Base-by-base conservation (phyloP, 1,140 invertebrate species). In the Ceratosolen solmsi region DNA sequence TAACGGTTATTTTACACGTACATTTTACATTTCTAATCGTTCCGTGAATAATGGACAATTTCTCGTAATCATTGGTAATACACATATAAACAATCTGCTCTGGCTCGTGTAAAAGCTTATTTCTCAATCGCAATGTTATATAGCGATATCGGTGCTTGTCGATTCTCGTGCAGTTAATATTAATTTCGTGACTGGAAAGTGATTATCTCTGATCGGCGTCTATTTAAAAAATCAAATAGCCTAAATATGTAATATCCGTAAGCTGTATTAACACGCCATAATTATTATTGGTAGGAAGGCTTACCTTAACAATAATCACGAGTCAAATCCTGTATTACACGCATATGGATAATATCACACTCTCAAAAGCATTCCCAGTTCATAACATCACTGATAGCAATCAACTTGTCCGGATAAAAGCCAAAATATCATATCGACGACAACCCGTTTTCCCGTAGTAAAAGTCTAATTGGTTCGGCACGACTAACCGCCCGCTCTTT, bases 381-480 rank as follows among this genome's bases (percentile, higher is more conserved):
- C 5, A 63, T 5, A 63, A 63, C 15, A 63, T 33, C 17, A 17
- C 30, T 13, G 60, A 63, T 63, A 63, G 60, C 30, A 20, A 63
- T 63, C 60, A 36, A 36, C 60, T 33, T 63, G 41, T 8, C 5
- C 2, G n/a, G 56, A n/a, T 30, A 76, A 76, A 76, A 76, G 58
- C 38, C 33, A n/a, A n/a, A n/a, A n/a, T n/a, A n/a, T n/a, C n/a
- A n/a, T n/a, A n/a, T n/a, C n/a, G n/a, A n/a, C n/a, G n/a, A n/a
- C n/a, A n/a, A n/a, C n/a, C n/a, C n/a, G n/a, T n/a, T n/a, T n/a
- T n/a, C n/a, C n/a, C n/a, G n/a, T n/a, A n/a, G n/a, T n/a, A n/a
- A n/a, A n/a, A n/a, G n/a, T n/a, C n/a, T n/a, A n/a, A n/a, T n/a
- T n/a, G n/a, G n/a, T n/a, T n/a, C n/a, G n/a, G n/a, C n/a, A n/a